Evolutionary conservation across 2,797 vertebrate genomes (phyloP).

Genomic region (Halcyon badia): DNA sequence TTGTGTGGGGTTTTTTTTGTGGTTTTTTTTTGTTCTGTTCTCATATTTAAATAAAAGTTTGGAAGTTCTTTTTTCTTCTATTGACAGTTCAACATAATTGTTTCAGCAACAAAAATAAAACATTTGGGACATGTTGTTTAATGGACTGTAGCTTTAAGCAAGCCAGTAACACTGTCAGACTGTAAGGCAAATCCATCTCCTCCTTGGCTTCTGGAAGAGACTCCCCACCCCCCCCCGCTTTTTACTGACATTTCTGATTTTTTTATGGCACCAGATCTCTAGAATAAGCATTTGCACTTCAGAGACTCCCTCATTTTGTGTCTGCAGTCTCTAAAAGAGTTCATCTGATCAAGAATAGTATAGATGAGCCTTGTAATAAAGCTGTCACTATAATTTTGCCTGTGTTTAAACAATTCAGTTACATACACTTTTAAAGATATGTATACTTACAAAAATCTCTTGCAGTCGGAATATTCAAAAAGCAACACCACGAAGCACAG

Average conservation of each 20-base stretch:
- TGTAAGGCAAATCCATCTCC: not conserved
- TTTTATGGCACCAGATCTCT: not conserved
- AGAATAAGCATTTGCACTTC: not conserved
- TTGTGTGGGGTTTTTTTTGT: too few species aligned
- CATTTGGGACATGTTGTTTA: not conserved
- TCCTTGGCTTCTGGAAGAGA: not conserved
- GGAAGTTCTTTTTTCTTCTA: not conserved
- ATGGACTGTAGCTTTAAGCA: not conserved
- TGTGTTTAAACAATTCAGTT: not conserved
- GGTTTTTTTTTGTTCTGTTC: rapidly evolving
- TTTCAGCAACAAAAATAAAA: not conserved
- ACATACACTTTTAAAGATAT: not conserved
- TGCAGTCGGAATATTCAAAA: not conserved
- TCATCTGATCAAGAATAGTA: not conserved
- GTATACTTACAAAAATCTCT: not conserved
- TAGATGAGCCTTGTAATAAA: not conserved
- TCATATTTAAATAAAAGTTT: not conserved
- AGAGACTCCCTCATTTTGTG: not conserved
- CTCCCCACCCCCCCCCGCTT: not conserved
- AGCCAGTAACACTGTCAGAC: not conserved
- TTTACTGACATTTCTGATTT: not conserved
- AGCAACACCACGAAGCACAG: not conserved
- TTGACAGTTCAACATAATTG: not conserved
- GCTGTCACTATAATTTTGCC: not conserved
- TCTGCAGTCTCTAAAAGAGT: not conserved